Base-by-base conservation (phyloP, 2,888 invertebrate species). In the Kuschelorhynchus macadamiae region DNA sequence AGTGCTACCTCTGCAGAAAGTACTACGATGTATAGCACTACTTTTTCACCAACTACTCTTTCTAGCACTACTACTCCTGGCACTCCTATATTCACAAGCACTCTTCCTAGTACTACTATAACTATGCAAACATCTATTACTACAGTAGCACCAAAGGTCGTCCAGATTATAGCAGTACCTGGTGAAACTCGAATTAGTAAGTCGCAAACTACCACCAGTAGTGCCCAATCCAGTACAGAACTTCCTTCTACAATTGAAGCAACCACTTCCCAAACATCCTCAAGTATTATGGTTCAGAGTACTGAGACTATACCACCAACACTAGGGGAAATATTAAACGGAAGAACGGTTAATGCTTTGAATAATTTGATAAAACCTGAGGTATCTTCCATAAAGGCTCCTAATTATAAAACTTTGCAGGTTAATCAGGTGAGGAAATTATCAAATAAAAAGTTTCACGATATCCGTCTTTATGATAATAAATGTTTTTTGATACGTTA, bases 241-340 rank as follows among this genome's bases (percentile, higher is more conserved):
- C 21, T 61, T 33, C 21, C 32, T n/a, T 44, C 17, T 50, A 68
- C 46, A 56, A 42, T 64, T 5, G n/a, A 32, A 49, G 16, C 25
- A 16, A 65, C 44, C n/a, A 63, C 60, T 21, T 33, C 42, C 16
- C 17, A 33, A 55, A 32, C 33, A 8, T 57, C 64, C 60, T 68
- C 65, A 60, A 71, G 66, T 57, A 72, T 66, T 62, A 64, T 67
- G 36, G 56, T 61, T 30, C 57, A 62, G 50, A 69, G 39, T 46
- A 59, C 63, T 17, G 59, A 67, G 57, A 66, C 87, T 82, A 87
- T 86, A 84, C 83, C 88, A 82, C 87, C 88, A 80, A 86, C 86
- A 81, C 82, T 88, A 84, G 86, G 86, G 81, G 87, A 88, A 81
- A 86, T 88, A 83, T 84, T 88, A 84, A 87, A 87, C 83, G 87